Conservation (phyloP, 2,113 vertebrate species). For the Felis chaus region DNA sequence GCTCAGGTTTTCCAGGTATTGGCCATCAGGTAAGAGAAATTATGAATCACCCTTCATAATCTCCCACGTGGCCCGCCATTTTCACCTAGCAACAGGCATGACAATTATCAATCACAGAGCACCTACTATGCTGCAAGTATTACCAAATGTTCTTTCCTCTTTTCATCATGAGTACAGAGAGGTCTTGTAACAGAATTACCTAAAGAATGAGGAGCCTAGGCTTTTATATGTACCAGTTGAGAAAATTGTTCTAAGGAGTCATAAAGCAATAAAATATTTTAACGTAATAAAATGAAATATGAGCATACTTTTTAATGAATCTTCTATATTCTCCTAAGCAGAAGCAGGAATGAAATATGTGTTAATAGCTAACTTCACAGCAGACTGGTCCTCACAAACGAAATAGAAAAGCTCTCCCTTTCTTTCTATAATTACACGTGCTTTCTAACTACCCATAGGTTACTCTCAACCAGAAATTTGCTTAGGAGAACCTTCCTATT, state of each 20-base stretch:
- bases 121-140: neutral
- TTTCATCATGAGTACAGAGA: neutral
- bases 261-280: neutral
- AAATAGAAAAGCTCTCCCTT: neutral
- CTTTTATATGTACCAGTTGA: neutral
- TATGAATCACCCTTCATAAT: neutral
- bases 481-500: neutral
- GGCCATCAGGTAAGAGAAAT: neutral
- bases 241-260: neutral
- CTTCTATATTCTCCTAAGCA: neutral
- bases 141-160: neutral
- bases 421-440: neutral
- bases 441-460: neutral
- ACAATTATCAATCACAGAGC: neutral
- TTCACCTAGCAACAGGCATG: neutral
- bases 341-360: neutral
- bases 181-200: neutral
- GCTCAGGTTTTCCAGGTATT: neutral
- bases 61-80: neutral
- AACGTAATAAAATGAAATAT: neutral
- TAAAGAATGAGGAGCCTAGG: neutral
- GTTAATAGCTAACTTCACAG: slow-evolving; percentile 5
- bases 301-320: neutral
- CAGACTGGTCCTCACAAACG: neutral
- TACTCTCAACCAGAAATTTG: neutral